Conservation (phyloP, 1,140 invertebrate genomes). For the Drosophila suzukii region DNA sequence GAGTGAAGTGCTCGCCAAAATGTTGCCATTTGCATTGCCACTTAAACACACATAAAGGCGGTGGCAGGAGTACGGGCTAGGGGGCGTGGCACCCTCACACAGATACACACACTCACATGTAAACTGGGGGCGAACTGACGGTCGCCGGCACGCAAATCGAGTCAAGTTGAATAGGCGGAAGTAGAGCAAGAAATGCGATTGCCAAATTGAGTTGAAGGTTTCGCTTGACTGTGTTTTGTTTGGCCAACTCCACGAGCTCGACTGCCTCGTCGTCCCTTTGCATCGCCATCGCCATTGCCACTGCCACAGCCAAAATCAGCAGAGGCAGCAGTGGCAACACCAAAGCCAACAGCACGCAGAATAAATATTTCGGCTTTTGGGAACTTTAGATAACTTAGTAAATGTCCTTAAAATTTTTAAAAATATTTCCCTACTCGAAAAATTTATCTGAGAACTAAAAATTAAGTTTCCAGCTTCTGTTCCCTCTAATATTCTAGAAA, state of each 20-base stretch:
- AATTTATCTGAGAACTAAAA: no score
- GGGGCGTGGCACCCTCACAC: slow-evolving; percentile 14
- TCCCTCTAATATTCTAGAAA: no score
- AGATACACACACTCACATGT: slow-evolving; percentile 19
- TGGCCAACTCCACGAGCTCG: slow-evolving; percentile 69
- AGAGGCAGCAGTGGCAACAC: slow-evolving; percentile 18
- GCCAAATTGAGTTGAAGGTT: slow-evolving; percentile 83
- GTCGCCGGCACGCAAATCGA: slow-evolving; percentile 77
- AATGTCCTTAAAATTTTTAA: no score
- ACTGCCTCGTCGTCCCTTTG: slow-evolving; percentile 57
- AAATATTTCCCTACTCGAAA: no score
- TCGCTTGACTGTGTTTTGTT: slow-evolving; percentile 83
- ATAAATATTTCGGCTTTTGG: neutral
- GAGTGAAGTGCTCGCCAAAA: slow-evolving; percentile 76
- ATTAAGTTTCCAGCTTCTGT: no score
- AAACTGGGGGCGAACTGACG: slow-evolving; percentile 46
- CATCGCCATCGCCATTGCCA: slow-evolving; percentile 33
- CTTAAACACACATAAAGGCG: slow-evolving; percentile 79
- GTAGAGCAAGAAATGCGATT: slow-evolving; percentile 83
- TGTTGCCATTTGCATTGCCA: slow-evolving; percentile 82
- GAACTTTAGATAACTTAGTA: neutral
- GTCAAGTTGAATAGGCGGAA: slow-evolving; percentile 83
- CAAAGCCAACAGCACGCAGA: slow-evolving; percentile 23
- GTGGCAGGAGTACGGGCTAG: slow-evolving; percentile 7
- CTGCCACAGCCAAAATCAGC: slow-evolving; percentile 12